Percentiles rank a stretch among this genome's conserved stretches.
Evolutionary conservation across 2,888 invertebrate genomes (phyloP).

Genomic region (Sarcophaga subvicina): DNA sequence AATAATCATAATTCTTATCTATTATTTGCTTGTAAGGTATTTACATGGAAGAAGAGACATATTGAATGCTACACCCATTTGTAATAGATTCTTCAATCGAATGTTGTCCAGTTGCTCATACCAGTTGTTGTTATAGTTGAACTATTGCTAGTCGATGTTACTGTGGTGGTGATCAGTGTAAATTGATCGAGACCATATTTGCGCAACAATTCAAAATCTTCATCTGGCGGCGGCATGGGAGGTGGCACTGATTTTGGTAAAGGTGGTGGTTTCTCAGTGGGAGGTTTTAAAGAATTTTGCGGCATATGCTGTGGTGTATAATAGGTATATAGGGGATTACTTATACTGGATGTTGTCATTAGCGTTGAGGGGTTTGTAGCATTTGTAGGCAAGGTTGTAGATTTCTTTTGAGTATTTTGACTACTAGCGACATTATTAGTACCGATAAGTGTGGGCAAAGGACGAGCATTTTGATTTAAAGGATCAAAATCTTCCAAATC

Average conservation of each 20-base stretch:
- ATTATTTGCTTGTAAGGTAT: conserved; percentile 41
- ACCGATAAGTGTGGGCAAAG: conserved; percentile 74
- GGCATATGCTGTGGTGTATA: conserved; percentile 81
- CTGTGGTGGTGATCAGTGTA: conserved; percentile 74
- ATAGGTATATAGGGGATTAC: conserved; percentile 83
- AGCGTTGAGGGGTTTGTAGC: conserved; percentile 69
- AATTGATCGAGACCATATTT: conserved; percentile 82
- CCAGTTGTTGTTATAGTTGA: conserved; percentile 70
- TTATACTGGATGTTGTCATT: conserved; percentile 73
- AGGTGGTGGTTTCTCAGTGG: conserved; percentile 70
- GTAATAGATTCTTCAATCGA: conserved; percentile 74
- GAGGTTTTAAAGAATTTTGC: conserved; percentile 67
- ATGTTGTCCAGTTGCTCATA: conserved; percentile 81
- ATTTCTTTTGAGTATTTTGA: conserved; percentile 72
- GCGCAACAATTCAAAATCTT: conserved; percentile 80
- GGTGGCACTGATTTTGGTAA: conserved; percentile 71
- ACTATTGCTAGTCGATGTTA: conserved; percentile 66
- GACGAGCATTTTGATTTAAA: conserved; percentile 82
- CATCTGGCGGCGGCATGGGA: conserved; percentile 76
- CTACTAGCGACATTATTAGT: conserved; percentile 43
- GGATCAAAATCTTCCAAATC: conserved; percentile 87
- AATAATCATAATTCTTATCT: conserved; percentile 6
- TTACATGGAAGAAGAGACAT: conserved; percentile 22
- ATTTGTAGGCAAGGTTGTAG: conserved; percentile 78
- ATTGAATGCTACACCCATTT: not conserved